phyloP scores from a whole-genome alignment of 1,140 invertebrate species.

The Lepeophtheirus salmonis region DNA sequence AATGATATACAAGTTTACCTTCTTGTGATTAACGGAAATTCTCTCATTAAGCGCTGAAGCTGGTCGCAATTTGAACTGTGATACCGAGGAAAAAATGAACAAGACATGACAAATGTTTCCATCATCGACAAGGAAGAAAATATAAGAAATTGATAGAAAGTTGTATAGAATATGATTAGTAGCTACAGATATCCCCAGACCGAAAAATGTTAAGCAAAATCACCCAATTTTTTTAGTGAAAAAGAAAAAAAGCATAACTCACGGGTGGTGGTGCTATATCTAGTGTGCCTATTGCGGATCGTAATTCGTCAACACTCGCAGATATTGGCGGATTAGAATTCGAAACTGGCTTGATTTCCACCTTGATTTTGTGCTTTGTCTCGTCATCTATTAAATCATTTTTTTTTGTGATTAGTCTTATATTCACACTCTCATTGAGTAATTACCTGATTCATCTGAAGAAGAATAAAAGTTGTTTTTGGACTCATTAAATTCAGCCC shows the following conservation, averaged over 20 bases:
- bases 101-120: no score
- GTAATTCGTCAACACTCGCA: slow-evolving; percentile 76
- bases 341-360: slow-evolving; percentile 82
- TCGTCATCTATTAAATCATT: slow-evolving; percentile 41
- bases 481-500: not conserved
- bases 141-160: not conserved
- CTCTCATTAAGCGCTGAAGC: not conserved
- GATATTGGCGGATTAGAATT: slow-evolving; percentile 62
- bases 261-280: slow-evolving; percentile 56
- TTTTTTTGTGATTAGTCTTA: not conserved
- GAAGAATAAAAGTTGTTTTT: not conserved
- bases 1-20: not conserved
- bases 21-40: not conserved
- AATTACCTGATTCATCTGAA: not conserved
- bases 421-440: not conserved
- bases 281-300: slow-evolving; percentile 74
- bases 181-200: no score
- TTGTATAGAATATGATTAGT: not conserved
- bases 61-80: not conserved
- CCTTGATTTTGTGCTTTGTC: slow-evolving; percentile 64
- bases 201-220: not conserved
- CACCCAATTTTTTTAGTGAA: not conserved
- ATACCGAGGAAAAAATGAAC: no score
- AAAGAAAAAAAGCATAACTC: slow-evolving; percentile 5
- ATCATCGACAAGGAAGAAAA: not conserved